phyloP scores from a whole-genome alignment of 2,888 invertebrate genomes.

The Metalampra italica region DNA sequence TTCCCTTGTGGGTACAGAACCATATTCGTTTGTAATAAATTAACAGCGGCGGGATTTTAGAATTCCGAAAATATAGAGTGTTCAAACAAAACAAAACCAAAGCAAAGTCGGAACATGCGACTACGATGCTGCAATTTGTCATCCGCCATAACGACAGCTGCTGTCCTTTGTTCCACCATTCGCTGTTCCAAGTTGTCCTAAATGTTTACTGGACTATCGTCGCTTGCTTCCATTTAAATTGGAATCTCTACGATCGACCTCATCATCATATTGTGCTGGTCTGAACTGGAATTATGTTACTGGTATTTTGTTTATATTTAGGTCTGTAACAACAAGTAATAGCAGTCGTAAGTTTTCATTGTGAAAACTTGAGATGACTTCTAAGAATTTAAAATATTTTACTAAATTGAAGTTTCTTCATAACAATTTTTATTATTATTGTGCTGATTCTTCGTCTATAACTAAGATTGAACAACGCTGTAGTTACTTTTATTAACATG shows the following conservation, averaged over 20 bases:
- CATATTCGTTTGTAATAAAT: background rate
- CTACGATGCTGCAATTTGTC: conserved; percentile 1
- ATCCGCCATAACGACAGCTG: conserved; percentile 5
- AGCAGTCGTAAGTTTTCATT: no score
- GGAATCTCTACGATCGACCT: background rate
- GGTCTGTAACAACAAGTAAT: background rate
- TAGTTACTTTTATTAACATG: no score
- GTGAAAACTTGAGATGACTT: no score
- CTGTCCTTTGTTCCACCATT: conserved; percentile 5
- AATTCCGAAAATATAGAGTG: conserved; percentile 5
- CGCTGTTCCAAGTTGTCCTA: background rate
- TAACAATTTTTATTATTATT: no score
- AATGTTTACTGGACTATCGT: conserved; percentile 1
- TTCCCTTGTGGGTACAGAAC: no score
- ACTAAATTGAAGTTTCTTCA: no score
- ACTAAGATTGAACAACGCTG: no score
- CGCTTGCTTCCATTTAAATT: background rate
- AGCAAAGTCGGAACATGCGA: background rate
- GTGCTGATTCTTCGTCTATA: no score
- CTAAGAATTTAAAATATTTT: no score
- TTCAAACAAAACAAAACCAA: background rate
- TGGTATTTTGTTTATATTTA: background rate
- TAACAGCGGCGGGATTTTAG: background rate
- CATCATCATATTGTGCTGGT: background rate
- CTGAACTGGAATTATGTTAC: background rate